A percentile compares a stretch with the other conserved stretches of the same genome.
Conservation (phyloP, 1,140 invertebrate genomes). For the Aporrectodea caliginosa region DNA sequence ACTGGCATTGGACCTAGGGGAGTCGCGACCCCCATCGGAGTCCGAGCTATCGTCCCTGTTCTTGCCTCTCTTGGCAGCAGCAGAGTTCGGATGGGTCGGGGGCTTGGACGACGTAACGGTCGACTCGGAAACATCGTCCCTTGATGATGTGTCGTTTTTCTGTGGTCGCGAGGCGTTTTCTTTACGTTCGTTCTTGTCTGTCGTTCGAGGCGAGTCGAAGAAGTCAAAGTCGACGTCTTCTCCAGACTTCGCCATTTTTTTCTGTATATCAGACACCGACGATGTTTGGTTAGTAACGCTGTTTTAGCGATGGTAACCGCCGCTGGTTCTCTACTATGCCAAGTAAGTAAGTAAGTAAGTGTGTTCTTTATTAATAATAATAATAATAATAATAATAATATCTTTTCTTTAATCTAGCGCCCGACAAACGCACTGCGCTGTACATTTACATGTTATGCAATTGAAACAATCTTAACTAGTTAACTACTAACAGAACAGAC, state of each 20-base stretch:
- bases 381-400: too few species aligned
- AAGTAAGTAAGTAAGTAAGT: background rate
- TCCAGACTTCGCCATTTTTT: constrained; percentile 20
- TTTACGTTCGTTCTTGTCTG: constrained; percentile 13
- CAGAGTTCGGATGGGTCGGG: constrained; percentile 23
- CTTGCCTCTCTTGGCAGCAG: constrained; percentile 17
- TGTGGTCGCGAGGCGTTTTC: constrained; percentile 19
- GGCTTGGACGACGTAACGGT: background rate
- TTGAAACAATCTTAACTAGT: too few species aligned
- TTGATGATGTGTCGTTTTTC: constrained; percentile 18
- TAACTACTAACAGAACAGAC: too few species aligned
- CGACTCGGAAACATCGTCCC: background rate
- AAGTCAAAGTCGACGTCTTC: constrained; percentile 44
- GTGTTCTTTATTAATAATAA: too few species aligned
- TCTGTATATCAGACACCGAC: background rate
- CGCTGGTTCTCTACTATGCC: background rate
- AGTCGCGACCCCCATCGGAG: background rate
- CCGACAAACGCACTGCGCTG: too few species aligned
- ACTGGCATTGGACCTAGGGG: background rate
- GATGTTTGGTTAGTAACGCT: constrained; percentile 4
- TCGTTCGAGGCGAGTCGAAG: constrained; percentile 41
- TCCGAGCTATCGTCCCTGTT: constrained; percentile 16
- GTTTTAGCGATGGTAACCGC: background rate
- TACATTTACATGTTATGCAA: too few species aligned
- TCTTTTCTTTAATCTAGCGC: too few species aligned